Percentiles rank a stretch among this genome's conserved stretches.
These are phyloP conservation scores for Lutjanus campechanus DNA, from an alignment of 2,797 vertebrate genomes.

Conservation along the genomic window DNA sequence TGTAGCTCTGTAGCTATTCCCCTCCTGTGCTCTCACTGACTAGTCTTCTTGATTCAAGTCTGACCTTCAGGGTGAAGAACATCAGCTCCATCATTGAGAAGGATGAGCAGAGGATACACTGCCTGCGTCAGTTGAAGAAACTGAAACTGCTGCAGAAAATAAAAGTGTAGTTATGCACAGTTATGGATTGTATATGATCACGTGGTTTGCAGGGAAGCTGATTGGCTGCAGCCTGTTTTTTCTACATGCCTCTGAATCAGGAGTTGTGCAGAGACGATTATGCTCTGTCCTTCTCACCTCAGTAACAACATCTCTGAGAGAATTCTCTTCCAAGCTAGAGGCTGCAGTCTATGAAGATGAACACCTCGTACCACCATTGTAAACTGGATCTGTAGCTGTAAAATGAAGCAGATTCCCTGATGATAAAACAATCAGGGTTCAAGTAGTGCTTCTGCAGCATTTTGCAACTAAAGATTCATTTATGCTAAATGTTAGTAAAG, in stretches of 20 bases:
- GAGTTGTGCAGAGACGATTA: slow-evolving; percentile 1
- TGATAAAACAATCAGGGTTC: slow-evolving; percentile 3
- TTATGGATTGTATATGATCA: not conserved
- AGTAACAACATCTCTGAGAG: not conserved
- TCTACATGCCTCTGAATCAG: not conserved
- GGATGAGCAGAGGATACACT: not conserved
- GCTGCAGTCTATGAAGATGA: slow-evolving; percentile 15
- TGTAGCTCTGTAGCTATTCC: not conserved
- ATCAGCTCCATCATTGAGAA: not conserved
- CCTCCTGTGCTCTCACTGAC: not conserved
- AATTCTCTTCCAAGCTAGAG: not conserved
- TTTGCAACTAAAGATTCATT: not conserved
- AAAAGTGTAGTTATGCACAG: not conserved
- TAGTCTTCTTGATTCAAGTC: not conserved
- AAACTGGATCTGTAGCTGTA: not conserved
- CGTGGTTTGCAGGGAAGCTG: slow-evolving; percentile 1
- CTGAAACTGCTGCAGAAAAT: not conserved
- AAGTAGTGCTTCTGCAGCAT: not conserved
- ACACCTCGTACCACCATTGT: not conserved
- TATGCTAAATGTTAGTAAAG: too few species aligned
- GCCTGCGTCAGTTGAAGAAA: not conserved
- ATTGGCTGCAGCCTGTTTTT: slow-evolving; percentile 12
- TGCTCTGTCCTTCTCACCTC: not conserved
- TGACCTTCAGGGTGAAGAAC: not conserved
- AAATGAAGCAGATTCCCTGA: slow-evolving; percentile 6